These are phyloP conservation scores for Drosophila chauvacae DNA, from an alignment of 1,140 invertebrate genomes.

Conservation along the genomic window DNA sequence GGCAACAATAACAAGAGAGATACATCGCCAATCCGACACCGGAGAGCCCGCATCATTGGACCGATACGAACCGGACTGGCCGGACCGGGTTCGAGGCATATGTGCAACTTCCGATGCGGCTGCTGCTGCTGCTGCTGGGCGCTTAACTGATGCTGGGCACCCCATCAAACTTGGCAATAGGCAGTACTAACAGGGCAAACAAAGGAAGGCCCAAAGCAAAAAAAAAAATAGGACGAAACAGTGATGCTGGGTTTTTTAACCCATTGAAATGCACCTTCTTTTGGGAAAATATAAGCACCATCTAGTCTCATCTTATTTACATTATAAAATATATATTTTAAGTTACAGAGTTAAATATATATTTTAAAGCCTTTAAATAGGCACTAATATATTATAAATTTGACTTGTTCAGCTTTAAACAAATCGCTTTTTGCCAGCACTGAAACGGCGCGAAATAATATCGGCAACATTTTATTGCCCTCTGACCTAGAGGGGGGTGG, in stretches of 20 bases:
- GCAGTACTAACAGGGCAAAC: constrained; percentile 36
- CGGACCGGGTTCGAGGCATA: constrained; percentile 56
- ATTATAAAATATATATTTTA: neutral
- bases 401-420: neutral
- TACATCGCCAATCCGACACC: constrained; percentile 48
- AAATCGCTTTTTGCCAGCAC: neutral
- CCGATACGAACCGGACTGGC: neutral
- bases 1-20: constrained; percentile 48
- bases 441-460: constrained; percentile 73
- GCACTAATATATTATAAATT: neutral
- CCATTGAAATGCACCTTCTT: no score
- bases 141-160: constrained; percentile 75
- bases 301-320: neutral
- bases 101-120: constrained; percentile 73
- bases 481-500: constrained; percentile 63
- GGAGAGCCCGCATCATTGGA: constrained; percentile 70
- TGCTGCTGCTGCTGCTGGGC: constrained; percentile 21
- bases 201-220: constrained; percentile 23
- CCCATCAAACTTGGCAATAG: constrained; percentile 80
- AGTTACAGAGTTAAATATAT: neutral
- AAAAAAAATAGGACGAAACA: constrained; percentile 49
- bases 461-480: constrained; percentile 83
- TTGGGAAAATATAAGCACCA: neutral
- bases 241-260: neutral
- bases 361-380: neutral